These are phyloP conservation scores for Drosophila monieri DNA, from an alignment of 2,888 invertebrate species.

Conservation along the genomic window DNA sequence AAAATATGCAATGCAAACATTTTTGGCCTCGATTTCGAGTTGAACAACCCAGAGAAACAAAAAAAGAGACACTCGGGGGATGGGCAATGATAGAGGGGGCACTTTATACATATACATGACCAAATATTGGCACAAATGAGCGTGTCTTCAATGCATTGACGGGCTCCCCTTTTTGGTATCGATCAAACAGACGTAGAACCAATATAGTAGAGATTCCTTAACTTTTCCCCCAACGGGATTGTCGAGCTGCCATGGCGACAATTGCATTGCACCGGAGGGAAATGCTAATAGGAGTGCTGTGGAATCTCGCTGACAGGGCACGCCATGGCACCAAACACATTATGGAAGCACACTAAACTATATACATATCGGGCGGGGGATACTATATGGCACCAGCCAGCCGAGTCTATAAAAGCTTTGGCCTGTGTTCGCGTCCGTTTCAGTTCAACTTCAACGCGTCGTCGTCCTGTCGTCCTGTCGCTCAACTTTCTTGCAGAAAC, in stretches of 20 bases:
- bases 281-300: constrained; percentile 68
- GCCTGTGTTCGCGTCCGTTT: constrained; percentile 51
- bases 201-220: constrained; percentile 3
- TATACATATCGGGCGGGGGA: constrained; percentile 33
- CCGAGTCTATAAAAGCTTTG: constrained; percentile 82
- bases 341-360: constrained; percentile 76
- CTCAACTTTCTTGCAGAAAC: constrained; percentile 45
- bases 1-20: constrained; percentile 58
- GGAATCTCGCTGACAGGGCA: constrained; percentile 77
- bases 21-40: constrained; percentile 67
- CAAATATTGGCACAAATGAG: constrained; percentile 67
- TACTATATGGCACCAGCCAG: constrained; percentile 19
- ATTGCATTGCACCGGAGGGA: constrained; percentile 52
- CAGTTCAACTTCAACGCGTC: constrained; percentile 71
- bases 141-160: constrained; percentile 66
- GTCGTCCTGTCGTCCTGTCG: constrained; percentile 53
- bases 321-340: constrained; percentile 83
- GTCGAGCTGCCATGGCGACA: constrained; percentile 37
- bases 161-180: constrained; percentile 56
- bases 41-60: constrained; percentile 60
- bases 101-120: constrained; percentile 1
- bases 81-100: background rate
- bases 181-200: constrained; percentile 77
- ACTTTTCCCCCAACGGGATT: constrained; percentile 14
- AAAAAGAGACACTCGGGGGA: background rate